Evolutionary conservation across 2,113 vertebrate species (phyloP).

Genomic region (Pollachius pollachius): DNA sequence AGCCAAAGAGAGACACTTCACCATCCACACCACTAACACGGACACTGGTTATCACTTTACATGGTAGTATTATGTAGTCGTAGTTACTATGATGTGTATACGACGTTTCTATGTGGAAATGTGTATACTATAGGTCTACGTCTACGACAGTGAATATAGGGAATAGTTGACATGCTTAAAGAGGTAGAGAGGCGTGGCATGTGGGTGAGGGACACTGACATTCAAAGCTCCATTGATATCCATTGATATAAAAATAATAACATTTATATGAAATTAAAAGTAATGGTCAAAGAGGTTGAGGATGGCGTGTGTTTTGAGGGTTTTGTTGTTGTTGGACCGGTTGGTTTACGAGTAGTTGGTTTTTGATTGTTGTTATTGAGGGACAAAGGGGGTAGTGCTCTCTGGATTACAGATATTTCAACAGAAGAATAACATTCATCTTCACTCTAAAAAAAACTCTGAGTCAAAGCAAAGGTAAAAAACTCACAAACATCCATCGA

Average conservation of each 20-base stretch:
- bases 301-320: slow-evolving; percentile 57
- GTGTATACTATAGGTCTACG: slow-evolving; percentile 38
- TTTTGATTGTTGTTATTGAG: no score
- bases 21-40: slow-evolving; percentile 56
- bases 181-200: slow-evolving; percentile 78
- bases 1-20: slow-evolving; percentile 65
- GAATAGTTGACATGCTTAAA: slow-evolving; percentile 69
- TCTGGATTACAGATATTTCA: neutral
- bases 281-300: slow-evolving; percentile 73
- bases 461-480: no score
- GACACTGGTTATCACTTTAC: slow-evolving; percentile 30
- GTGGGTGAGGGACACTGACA: slow-evolving; percentile 80
- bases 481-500: no score
- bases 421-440: no score
- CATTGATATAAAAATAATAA: slow-evolving; percentile 77
- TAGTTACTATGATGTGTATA: no score
- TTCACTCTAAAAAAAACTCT: no score
- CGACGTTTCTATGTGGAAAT: slow-evolving; percentile 2
- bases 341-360: neutral
- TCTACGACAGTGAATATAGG: slow-evolving; percentile 61
- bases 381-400: neutral
- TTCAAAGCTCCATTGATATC: slow-evolving; percentile 78
- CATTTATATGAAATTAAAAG: slow-evolving; percentile 79
- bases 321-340: slow-evolving; percentile 32
- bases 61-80: no score